Base-by-base conservation (phyloP, 2,888 invertebrate genomes). In the Scaptomyza flava region DNA sequence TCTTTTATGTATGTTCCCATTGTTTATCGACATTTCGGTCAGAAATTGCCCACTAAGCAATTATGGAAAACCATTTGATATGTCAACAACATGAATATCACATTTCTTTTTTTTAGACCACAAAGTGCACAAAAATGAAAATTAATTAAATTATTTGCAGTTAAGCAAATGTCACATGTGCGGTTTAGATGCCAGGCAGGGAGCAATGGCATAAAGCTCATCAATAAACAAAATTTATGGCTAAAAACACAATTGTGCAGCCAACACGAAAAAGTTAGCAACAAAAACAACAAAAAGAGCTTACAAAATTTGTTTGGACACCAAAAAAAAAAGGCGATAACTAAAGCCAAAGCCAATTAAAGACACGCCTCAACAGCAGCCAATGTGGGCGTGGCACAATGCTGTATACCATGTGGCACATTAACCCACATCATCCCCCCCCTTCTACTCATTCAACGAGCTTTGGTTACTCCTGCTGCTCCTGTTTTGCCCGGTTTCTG, bases 171-270 rank as follows among this genome's bases (percentile, higher is more conserved):
- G 70, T 69, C 65, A 60, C 70, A 72, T 79, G 54, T 59, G 65
- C 20, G 57, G 59, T 52, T 53, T 54, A 31, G 48, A 41, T 31
- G 31, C 47, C 14, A 33, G 14, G 31, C 11, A 31, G 47, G 27
- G 34, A 7, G 50, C 54, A 41, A 20, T 76, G 23, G 50, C 59
- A 77, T 72, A 63, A 66, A 72, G 58, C 68, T 79, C 77, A 72
- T 77, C 79, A 84, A 81, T 79, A 84, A 81, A 75, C 82, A 60
- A 73, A 83, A 81, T 81, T 81, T 81, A 81, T 81, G 81, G 68
- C 56, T 27, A 48, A 62, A 77, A 77, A 69, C 72, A 76, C 72
- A 76, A 76, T 72, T 68, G 72, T 72, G 68, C 65, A 66, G 46
- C 65, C 65, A 66, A 11, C 61, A 63, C 45, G 61, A 43, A 50